These are phyloP conservation scores for Hydroisotoma schaefferi DNA, from an alignment of 2,888 invertebrate genomes.

Conservation along the genomic window DNA sequence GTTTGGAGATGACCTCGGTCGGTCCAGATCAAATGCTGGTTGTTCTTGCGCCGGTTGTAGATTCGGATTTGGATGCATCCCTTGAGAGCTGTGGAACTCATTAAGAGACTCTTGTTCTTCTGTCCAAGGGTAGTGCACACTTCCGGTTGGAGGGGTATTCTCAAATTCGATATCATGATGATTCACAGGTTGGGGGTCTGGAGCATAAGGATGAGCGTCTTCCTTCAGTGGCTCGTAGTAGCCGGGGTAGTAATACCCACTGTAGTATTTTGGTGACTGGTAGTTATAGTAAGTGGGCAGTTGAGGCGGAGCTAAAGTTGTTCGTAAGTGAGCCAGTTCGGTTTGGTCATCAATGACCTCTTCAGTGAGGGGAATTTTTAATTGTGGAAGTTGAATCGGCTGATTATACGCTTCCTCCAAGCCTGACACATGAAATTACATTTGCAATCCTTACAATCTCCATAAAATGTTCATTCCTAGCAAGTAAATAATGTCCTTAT, in stretches of 20 bases:
- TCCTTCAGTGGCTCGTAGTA: slow-evolving; percentile 13
- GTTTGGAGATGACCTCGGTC: neutral
- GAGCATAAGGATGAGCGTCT: too few species aligned
- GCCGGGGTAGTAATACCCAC: slow-evolving; percentile 17
- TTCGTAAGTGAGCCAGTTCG: neutral
- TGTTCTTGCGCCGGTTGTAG: neutral
- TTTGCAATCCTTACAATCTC: too few species aligned
- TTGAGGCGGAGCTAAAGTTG: slow-evolving; percentile 24
- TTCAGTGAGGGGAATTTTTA: slow-evolving; percentile 16
- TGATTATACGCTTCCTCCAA: slow-evolving; percentile 3
- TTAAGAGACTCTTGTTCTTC: neutral
- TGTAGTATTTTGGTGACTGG: slow-evolving; percentile 26
- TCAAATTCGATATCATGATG: too few species aligned
- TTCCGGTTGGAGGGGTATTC: slow-evolving; percentile 8
- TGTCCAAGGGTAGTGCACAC: neutral
- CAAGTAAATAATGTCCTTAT: too few species aligned
- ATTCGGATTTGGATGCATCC: neutral
- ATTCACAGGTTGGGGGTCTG: too few species aligned
- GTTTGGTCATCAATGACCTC: neutral
- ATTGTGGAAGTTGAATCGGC: slow-evolving; percentile 34
- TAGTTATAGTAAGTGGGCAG: slow-evolving; percentile 39
- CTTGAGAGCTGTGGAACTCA: neutral
- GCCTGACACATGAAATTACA: too few species aligned
- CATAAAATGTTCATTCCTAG: too few species aligned
- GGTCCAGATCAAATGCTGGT: neutral